Conservation (phyloP, 2,888 invertebrate species). For the Psylliodes chrysocephalus region DNA sequence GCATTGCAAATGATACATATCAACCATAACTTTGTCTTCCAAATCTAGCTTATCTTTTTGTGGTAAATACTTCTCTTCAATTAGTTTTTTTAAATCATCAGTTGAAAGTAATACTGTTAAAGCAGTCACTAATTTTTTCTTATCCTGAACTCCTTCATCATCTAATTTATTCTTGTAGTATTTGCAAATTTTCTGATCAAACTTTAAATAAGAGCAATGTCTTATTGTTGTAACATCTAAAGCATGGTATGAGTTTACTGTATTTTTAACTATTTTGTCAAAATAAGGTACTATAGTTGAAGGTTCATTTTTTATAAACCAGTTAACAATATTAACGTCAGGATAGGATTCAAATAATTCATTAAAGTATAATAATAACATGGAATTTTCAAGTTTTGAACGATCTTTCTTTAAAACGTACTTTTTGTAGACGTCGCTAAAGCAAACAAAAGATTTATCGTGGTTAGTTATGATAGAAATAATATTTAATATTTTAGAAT, state of each 20-base stretch:
- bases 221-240: constrained; percentile 27
- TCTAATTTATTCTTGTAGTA: constrained; percentile 23
- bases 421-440: neutral
- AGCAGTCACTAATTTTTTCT: constrained; percentile 18
- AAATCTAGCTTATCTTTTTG: constrained; percentile 41
- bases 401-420: constrained; percentile 25
- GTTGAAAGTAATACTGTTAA: constrained; percentile 39
- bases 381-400: constrained; percentile 26
- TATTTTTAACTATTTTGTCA: constrained; percentile 17
- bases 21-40: constrained; percentile 33
- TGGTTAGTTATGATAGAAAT: neutral
- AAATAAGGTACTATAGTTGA: constrained; percentile 33
- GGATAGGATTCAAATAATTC: constrained; percentile 9
- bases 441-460: neutral
- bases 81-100: constrained; percentile 38
- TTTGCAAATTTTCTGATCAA: constrained; percentile 35
- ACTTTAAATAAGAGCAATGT: constrained; percentile 36
- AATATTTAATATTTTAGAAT: constrained; percentile 3
- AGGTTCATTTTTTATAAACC: constrained; percentile 41
- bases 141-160: neutral
- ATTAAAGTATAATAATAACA: constrained; percentile 33
- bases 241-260: neutral
- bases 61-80: constrained; percentile 39
- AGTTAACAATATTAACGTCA: neutral
- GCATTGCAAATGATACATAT: constrained; percentile 42